A percentile compares a stretch with the other conserved stretches of the same genome.
Conservation (phyloP, 2,888 invertebrate genomes). For the Barypeithes pellucidus region DNA sequence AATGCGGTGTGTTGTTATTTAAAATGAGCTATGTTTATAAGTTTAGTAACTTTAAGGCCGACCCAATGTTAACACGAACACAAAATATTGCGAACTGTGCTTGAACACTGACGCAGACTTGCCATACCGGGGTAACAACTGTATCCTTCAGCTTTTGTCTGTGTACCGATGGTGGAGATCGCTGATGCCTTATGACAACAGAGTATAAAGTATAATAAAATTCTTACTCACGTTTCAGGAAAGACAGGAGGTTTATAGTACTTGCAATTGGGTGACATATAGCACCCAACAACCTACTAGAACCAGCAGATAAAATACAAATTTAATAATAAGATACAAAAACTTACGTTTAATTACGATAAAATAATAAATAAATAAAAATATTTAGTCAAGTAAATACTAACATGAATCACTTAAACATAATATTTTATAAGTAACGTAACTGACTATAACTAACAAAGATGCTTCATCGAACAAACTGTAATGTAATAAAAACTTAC, state of each 20-base stretch:
- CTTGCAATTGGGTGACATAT: not conserved
- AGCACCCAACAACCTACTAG: slow-evolving; percentile 6
- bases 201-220: not conserved
- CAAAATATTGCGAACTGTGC: no score
- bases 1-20: no score
- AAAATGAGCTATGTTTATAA: no score
- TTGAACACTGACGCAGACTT: no score
- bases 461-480: slow-evolving; percentile 23
- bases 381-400: slow-evolving; percentile 25
- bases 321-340: slow-evolving; percentile 23
- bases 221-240: slow-evolving; percentile 3
- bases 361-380: slow-evolving; percentile 33
- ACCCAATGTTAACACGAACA: no score
- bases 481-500: slow-evolving; percentile 17
- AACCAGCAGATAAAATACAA: slow-evolving; percentile 24
- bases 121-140: no score
- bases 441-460: slow-evolving; percentile 31
- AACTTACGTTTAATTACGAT: slow-evolving; percentile 23
- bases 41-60: no score
- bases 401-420: slow-evolving; percentile 36
- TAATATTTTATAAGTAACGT: slow-evolving; percentile 40
- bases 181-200: no score
- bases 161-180: no score
- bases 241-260: slow-evolving; percentile 4
- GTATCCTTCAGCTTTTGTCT: no score